phyloP scores from a whole-genome alignment of 2,888 invertebrate species.

The Hoplodrina blanda region DNA sequence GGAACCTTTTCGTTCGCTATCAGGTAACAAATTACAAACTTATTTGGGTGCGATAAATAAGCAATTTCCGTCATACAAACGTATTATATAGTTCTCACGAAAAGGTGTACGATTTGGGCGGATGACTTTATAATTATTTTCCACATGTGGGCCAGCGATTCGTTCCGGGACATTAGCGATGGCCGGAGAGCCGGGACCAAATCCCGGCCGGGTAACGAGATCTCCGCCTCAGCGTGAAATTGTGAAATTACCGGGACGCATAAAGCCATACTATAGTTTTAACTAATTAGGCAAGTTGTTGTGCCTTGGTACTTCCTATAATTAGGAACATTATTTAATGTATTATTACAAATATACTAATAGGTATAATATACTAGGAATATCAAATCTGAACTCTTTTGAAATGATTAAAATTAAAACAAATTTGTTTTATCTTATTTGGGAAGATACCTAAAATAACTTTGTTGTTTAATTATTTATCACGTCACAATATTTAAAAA shows the following conservation, averaged over 20 bases:
- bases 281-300: slow-evolving; percentile 58
- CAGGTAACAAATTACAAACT: slow-evolving; percentile 33
- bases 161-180: slow-evolving; percentile 86
- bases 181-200: slow-evolving; percentile 78
- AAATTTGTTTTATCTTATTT: neutral
- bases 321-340: neutral
- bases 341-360: neutral
- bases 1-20: slow-evolving; percentile 6
- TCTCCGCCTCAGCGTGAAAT: slow-evolving; percentile 88
- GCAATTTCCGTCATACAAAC: slow-evolving; percentile 75
- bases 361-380: neutral
- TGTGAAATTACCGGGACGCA: slow-evolving; percentile 84
- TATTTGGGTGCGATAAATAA: slow-evolving; percentile 70
- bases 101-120: slow-evolving; percentile 74
- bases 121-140: slow-evolving; percentile 87
- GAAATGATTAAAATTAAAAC: neutral
- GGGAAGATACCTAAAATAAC: too few relatives aligned
- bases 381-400: neutral
- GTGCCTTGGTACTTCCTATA: neutral
- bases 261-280: slow-evolving; percentile 70
- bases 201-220: slow-evolving; percentile 85
- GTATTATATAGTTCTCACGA: slow-evolving; percentile 81
- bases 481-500: neutral
- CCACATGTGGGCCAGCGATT: slow-evolving; percentile 84
- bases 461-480: neutral